A percentile compares a stretch with the other conserved stretches of the same genome.
Evolutionary conservation across 2,888 invertebrate species (phyloP).

Genomic region (Microplitis manilae): DNA sequence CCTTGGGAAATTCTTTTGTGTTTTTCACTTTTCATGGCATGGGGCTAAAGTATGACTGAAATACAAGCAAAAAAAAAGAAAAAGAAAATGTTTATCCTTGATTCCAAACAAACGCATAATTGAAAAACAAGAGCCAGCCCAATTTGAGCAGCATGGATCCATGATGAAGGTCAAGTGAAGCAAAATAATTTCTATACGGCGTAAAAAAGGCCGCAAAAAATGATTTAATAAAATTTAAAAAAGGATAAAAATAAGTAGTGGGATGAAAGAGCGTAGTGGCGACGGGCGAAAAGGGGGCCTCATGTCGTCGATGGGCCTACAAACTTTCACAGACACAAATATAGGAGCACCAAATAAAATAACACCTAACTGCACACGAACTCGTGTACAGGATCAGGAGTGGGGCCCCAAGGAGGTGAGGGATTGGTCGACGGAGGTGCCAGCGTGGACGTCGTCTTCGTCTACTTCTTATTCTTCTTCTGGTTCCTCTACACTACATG

Average conservation of each 20-base stretch:
- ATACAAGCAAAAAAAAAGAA: too few species aligned
- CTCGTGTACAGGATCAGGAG: slow-evolving; percentile 19
- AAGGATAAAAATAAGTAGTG: slow-evolving; percentile 12
- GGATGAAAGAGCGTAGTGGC: slow-evolving; percentile 14
- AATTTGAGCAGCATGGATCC: neutral
- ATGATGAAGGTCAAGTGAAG: neutral
- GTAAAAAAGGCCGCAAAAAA: neutral
- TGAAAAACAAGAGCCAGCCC: too few species aligned
- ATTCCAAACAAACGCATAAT: too few species aligned
- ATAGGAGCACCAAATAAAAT: neutral
- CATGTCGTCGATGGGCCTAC: slow-evolving; percentile 19
- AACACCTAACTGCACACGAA: slow-evolving; percentile 27
- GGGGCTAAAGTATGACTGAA: too few species aligned
- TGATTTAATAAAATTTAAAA: neutral
- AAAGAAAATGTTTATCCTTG: too few species aligned
- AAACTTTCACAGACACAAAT: slow-evolving; percentile 31
- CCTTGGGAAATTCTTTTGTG: neutral
- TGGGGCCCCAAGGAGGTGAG: slow-evolving; percentile 29
- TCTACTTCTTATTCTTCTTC: neutral
- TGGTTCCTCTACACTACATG: neutral
- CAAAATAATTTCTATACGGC: neutral
- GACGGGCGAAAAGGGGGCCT: neutral
- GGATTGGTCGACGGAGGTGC: slow-evolving; percentile 32
- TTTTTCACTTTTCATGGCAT: neutral
- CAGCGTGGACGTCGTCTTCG: slow-evolving; percentile 30